Conservation (phyloP, 2,797 vertebrate genomes). For the Cryptoprocta ferox region DNA sequence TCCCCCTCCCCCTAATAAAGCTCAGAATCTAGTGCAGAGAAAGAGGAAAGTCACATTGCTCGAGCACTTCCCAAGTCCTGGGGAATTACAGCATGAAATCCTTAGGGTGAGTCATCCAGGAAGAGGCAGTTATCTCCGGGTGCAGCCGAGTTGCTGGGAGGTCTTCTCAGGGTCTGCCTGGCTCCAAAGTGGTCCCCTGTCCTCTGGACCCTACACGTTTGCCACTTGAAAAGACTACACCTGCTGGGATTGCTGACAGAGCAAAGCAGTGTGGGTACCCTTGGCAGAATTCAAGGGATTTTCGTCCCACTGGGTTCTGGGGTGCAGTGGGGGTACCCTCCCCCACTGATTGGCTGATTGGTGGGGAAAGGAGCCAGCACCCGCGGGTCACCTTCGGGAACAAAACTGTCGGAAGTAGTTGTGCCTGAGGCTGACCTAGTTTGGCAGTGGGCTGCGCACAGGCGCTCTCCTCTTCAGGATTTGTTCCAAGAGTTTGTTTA, state of each 20-base stretch:
- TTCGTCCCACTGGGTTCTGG: not conserved
- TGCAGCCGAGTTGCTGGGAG: not conserved
- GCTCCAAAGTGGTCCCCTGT: not conserved
- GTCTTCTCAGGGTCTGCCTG: too few species aligned
- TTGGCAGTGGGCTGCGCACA: not conserved
- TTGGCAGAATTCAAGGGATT: not conserved
- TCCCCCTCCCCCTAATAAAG: not conserved
- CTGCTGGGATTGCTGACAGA: not conserved
- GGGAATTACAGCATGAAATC: not conserved
- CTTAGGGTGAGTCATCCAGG: not conserved
- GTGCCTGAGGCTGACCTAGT: constrained; percentile 63
- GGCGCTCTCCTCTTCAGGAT: not conserved
- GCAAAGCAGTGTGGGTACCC: not conserved
- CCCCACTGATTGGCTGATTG: not conserved
- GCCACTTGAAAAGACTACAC: not conserved
- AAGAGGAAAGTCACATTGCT: not conserved
- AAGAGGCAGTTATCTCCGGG: not conserved
- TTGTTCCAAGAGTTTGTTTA: constrained; percentile 65
- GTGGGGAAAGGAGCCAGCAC: not conserved
- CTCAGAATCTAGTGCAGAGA: not conserved
- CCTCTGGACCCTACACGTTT: not conserved
- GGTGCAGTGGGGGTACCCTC: not conserved
- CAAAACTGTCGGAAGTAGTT: constrained; percentile 3
- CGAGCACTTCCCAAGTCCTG: not conserved
- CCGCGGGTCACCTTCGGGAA: not conserved